These are phyloP conservation scores for Pemphigus obesinymphae DNA, from an alignment of 1,140 invertebrate genomes.

Conservation along the genomic window DNA sequence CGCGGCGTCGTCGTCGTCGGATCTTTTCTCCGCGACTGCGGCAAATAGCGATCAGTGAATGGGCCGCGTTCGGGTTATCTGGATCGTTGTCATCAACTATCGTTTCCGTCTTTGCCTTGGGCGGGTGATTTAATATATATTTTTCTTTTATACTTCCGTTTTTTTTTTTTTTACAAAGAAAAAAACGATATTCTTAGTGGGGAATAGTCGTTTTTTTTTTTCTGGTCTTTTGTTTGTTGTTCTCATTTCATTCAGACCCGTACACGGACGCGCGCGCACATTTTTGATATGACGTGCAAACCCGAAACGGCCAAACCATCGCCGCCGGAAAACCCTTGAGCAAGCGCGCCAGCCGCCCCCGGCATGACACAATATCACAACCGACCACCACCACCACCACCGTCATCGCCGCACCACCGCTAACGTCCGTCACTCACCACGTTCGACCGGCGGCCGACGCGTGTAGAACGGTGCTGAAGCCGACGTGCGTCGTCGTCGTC, in stretches of 20 bases:
- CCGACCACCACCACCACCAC: no score
- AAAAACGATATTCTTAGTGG: no score
- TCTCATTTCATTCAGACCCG: neutral
- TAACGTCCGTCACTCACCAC: neutral
- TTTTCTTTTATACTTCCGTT: no score
- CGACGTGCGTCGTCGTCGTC: neutral
- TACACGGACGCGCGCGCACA: no score
- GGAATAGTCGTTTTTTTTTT: neutral
- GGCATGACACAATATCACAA: neutral
- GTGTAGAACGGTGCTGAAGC: neutral
- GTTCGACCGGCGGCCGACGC: neutral
- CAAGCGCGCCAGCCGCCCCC: neutral
- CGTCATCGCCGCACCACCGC: neutral
- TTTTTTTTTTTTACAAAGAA: neutral
- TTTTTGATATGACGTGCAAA: neutral
- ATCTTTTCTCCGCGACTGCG: neutral
- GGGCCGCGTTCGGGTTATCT: constrained; percentile 3
- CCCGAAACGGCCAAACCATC: neutral
- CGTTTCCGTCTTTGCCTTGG: no score
- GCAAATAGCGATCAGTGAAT: constrained; percentile 37
- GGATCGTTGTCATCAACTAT: neutral
- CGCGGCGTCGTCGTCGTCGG: neutral
- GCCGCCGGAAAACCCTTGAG: neutral
- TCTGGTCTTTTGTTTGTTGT: neutral
- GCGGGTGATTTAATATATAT: no score